Conservation (phyloP, 2,888 invertebrate species). For the Eremobia ochroleuca region DNA sequence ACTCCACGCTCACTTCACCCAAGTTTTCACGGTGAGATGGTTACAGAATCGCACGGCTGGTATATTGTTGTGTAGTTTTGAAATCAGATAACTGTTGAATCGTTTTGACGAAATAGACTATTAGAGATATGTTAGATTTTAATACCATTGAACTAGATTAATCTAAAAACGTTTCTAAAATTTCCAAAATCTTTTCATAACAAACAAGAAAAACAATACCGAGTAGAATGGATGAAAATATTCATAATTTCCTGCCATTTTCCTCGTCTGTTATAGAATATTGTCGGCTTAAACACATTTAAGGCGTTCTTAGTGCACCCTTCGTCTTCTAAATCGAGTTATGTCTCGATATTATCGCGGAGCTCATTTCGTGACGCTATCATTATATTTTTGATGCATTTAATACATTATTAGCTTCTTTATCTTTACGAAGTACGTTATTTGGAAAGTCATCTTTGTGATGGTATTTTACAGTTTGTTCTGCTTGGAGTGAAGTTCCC, state of each 20-base stretch:
- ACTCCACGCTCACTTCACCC: no score
- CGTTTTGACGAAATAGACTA: neutral
- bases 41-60: no score
- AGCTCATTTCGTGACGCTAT: slow-evolving; percentile 33
- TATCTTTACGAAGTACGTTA: slow-evolving; percentile 5
- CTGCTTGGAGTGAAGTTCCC: neutral
- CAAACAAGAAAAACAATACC: neutral
- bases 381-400: slow-evolving; percentile 46
- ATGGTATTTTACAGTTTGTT: slow-evolving; percentile 5
- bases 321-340: slow-evolving; percentile 51
- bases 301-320: slow-evolving; percentile 48
- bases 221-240: neutral
- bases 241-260: slow-evolving; percentile 9
- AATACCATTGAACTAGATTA: neutral
- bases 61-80: neutral
- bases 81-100: neutral
- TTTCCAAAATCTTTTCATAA: neutral
- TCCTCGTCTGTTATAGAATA: slow-evolving; percentile 23
- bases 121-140: neutral
- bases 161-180: neutral
- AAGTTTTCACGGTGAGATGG: no score
- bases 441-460: slow-evolving; percentile 5
- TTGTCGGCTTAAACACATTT: slow-evolving; percentile 48
- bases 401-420: slow-evolving; percentile 40
- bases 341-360: slow-evolving; percentile 41